Evolutionary conservation across 2,888 invertebrate species (phyloP).

Genomic region (Acrobasis consociella): DNA sequence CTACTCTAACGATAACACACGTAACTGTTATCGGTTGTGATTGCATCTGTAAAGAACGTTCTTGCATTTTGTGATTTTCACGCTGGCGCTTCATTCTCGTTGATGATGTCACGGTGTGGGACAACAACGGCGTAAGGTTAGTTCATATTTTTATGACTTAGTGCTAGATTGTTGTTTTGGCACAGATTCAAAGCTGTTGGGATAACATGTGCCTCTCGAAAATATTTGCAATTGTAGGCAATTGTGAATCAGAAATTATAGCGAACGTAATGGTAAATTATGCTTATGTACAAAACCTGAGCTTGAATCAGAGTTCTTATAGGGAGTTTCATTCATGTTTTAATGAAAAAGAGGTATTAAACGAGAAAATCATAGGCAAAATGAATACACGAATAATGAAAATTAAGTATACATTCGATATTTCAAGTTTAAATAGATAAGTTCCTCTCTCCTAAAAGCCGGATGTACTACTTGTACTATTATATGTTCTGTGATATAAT

Average conservation of each 20-base stretch:
- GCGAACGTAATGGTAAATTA: not conserved
- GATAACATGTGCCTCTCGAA: slow-evolving; percentile 16
- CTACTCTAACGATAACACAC: slow-evolving; percentile 1
- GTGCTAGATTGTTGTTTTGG: slow-evolving; percentile 18
- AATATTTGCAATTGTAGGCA: slow-evolving; percentile 8
- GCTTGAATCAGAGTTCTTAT: too few species aligned
- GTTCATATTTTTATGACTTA: slow-evolving; percentile 16
- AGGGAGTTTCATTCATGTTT: too few species aligned
- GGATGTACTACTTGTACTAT: too few species aligned
- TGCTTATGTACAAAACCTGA: too few species aligned
- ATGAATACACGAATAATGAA: too few species aligned
- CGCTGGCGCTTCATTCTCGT: not conserved
- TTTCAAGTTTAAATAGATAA: too few species aligned
- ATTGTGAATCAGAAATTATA: slow-evolving; percentile 3
- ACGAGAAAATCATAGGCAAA: too few species aligned
- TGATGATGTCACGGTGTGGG: slow-evolving; percentile 6
- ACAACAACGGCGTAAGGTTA: slow-evolving; percentile 10
- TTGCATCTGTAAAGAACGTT: slow-evolving; percentile 1
- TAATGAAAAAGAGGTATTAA: too few species aligned
- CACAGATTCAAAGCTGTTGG: slow-evolving; percentile 10
- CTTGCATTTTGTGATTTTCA: not conserved
- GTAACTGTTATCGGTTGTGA: slow-evolving; percentile 11
- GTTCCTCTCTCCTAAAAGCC: too few species aligned
- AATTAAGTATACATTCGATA: too few species aligned
- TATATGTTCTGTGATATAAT: too few species aligned